These are phyloP conservation scores for Dipus sagitta DNA, from an alignment of 2,797 vertebrate genomes.

Conservation along the genomic window DNA sequence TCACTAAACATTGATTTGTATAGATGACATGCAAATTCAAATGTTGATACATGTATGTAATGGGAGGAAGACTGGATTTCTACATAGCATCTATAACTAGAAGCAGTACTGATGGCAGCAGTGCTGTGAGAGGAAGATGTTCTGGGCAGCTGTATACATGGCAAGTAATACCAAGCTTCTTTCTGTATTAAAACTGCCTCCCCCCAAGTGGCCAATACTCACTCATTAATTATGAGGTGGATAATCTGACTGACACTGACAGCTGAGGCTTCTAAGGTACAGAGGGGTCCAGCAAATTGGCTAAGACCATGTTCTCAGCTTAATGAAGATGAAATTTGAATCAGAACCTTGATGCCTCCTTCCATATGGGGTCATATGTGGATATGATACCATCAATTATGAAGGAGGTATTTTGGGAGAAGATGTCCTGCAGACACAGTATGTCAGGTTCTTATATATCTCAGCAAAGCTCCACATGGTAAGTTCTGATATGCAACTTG, in stretches of 20 bases:
- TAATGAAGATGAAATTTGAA: not conserved
- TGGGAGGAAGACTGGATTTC: not conserved
- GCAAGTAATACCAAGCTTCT: constrained; percentile 1
- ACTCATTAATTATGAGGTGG: not conserved
- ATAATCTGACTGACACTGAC: not conserved
- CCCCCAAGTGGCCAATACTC: not conserved
- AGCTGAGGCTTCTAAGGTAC: constrained; percentile 4
- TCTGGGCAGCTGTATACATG: constrained; percentile 5
- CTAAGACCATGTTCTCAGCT: not conserved
- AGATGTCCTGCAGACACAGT: not conserved
- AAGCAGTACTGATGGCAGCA: not conserved
- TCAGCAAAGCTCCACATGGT: constrained; percentile 21
- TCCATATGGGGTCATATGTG: not conserved
- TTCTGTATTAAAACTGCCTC: constrained; percentile 4
- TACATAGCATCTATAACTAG: not conserved
- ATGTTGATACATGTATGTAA: not conserved
- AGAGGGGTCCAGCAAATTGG: not conserved
- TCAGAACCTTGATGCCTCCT: not conserved
- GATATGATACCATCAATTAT: not conserved
- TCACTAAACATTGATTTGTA: not conserved
- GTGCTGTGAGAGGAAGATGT: not conserved
- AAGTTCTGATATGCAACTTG: constrained; percentile 6
- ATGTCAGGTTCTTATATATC: constrained; percentile 33
- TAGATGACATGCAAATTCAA: not conserved
- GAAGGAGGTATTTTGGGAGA: not conserved